phyloP scores from a whole-genome alignment of 2,888 invertebrate genomes.

The Fragum whitleyi region DNA sequence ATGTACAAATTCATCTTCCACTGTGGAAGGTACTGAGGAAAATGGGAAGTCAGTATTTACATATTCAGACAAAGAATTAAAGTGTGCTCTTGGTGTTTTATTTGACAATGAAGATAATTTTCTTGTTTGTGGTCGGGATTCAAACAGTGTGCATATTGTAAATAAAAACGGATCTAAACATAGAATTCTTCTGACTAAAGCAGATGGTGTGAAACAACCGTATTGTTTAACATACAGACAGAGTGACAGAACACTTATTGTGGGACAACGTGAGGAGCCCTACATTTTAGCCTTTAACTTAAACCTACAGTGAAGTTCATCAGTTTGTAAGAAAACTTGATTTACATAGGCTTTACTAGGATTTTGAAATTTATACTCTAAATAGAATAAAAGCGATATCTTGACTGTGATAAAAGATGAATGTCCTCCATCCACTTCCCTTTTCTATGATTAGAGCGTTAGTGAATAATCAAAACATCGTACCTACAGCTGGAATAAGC shows the following conservation, averaged over 20 bases:
- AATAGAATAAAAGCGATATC: no score
- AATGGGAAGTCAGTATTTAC: neutral
- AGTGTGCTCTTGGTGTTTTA: neutral
- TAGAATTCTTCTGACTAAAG: neutral
- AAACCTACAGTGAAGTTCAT: no score
- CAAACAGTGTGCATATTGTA: neutral
- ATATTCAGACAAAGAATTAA: neutral
- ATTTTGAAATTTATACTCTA: no score
- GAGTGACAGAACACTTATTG: neutral
- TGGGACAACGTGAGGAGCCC: neutral
- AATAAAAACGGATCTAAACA: neutral
- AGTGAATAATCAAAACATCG: no score
- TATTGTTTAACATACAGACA: neutral
- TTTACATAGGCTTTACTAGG: no score
- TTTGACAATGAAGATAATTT: neutral
- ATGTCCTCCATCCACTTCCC: no score
- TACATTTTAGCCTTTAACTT: neutral
- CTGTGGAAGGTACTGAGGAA: neutral
- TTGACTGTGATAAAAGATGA: no score
- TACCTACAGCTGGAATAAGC: no score
- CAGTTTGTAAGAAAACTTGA: no score
- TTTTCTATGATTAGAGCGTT: no score
- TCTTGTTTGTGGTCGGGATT: neutral
- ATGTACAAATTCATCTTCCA: neutral
- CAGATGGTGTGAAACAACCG: neutral